Conservation (phyloP, 2,797 vertebrate species). For the Hephaestus fuliginosus region DNA sequence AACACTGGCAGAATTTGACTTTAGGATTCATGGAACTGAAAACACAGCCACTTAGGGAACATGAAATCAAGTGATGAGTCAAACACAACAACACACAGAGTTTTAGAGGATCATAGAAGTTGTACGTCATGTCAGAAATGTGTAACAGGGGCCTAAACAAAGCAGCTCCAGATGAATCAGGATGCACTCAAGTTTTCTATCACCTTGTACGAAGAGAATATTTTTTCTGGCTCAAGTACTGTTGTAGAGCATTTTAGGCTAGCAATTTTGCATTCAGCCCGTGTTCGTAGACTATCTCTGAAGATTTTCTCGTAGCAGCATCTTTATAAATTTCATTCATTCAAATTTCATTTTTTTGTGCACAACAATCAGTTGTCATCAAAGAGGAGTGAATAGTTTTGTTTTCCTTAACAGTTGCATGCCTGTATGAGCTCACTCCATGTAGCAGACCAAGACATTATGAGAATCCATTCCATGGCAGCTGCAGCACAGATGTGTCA, state of each 20-base stretch:
- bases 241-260: constrained; percentile 11
- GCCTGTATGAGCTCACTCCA: neutral
- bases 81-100: neutral
- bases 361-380: neutral
- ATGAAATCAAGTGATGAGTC: constrained; percentile 27
- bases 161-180: neutral
- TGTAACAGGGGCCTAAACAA: constrained; percentile 14
- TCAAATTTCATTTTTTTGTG: constrained; percentile 2
- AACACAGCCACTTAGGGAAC: constrained; percentile 16
- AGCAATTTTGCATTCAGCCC: neutral
- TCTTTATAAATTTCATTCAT: neutral
- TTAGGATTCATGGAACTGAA: constrained; percentile 15
- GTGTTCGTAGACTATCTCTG: neutral
- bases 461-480: constrained; percentile 37
- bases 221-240: constrained; percentile 2
- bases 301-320: constrained; percentile 1
- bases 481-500: constrained; percentile 41
- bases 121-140: constrained; percentile 1
- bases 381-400: neutral
- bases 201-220: constrained; percentile 25
- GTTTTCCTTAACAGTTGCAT: constrained; percentile 18
- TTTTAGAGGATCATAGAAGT: neutral
- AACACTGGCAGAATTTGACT: constrained; percentile 12
- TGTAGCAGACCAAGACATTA: constrained; percentile 10
- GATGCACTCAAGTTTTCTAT: constrained; percentile 1